phyloP scores from a whole-genome alignment of 2,888 invertebrate genomes.

The Campopleginae sp. region DNA sequence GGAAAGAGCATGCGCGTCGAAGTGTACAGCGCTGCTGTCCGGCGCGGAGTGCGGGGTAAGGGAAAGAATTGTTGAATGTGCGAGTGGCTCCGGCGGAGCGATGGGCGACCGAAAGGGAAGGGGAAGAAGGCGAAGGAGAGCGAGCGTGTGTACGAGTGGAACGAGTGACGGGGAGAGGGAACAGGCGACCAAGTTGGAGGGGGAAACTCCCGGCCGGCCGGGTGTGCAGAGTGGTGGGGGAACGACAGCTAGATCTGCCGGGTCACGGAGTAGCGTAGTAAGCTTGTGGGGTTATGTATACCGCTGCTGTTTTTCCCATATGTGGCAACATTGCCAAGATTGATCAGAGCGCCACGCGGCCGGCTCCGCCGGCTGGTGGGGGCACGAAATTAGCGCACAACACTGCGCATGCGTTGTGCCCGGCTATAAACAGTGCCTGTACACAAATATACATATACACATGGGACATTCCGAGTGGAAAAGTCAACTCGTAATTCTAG shows the following conservation, averaged over 20 bases:
- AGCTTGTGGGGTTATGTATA: conserved; percentile 24
- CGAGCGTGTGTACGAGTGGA: background rate
- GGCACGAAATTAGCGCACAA: conserved; percentile 69
- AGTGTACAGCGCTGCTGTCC: conserved; percentile 30
- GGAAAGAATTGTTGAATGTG: conserved; percentile 45
- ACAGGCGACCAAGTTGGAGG: background rate
- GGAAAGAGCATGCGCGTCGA: background rate
- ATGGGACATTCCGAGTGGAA: conserved; percentile 15
- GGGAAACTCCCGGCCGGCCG: conserved; percentile 67
- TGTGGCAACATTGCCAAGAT: conserved; percentile 80
- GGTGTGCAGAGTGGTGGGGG: conserved; percentile 59
- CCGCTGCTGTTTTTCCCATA: conserved; percentile 34
- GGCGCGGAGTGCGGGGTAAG: conserved; percentile 17
- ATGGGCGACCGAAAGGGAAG: conserved; percentile 53
- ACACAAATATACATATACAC: background rate
- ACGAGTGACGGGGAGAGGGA: background rate
- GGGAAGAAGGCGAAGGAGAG: conserved; percentile 7
- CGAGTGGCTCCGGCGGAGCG: conserved; percentile 21
- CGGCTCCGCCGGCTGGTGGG: conserved; percentile 74
- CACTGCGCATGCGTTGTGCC: conserved; percentile 79
- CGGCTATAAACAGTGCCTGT: conserved; percentile 52
- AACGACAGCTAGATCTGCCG: conserved; percentile 66
- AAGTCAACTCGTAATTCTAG: background rate
- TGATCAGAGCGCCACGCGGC: conserved; percentile 84
- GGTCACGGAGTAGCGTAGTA: conserved; percentile 59